Evolutionary conservation across 2,113 vertebrate genomes (phyloP).

Genomic region (Terrapene triunguis): DNA sequence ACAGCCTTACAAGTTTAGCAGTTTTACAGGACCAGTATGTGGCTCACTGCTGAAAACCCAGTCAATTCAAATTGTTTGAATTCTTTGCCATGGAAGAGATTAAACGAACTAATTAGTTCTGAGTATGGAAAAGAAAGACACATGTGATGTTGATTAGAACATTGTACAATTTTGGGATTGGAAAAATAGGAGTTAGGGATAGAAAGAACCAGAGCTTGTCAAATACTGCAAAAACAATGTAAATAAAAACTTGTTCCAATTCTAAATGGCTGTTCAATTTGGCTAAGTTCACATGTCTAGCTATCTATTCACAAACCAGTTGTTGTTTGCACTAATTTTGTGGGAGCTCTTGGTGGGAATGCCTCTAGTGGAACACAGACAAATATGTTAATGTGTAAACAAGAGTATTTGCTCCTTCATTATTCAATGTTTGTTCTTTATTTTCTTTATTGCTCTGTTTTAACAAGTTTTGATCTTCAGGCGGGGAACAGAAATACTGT

Average conservation of each 20-base stretch:
- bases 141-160: neutral
- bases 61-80: neutral
- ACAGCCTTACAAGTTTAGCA: neutral
- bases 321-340: no score
- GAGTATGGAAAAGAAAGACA: rapidly evolving
- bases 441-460: neutral
- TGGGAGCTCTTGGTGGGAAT: neutral
- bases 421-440: neutral
- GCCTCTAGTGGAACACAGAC: neutral
- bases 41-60: neutral
- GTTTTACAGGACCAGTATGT: neutral
- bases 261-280: neutral
- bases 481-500: neutral
- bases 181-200: neutral
- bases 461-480: neutral
- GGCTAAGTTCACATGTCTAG: neutral
- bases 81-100: neutral
- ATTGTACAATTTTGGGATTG: neutral
- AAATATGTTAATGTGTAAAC: neutral
- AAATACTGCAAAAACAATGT: neutral
- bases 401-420: neutral
- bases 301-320: no score
- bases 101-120: rapidly evolving
- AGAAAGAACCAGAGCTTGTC: rapidly evolving
- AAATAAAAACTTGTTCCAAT: neutral